Base-by-base conservation (phyloP, 2,797 vertebrate genomes). In the Micromesistius poutassou region DNA sequence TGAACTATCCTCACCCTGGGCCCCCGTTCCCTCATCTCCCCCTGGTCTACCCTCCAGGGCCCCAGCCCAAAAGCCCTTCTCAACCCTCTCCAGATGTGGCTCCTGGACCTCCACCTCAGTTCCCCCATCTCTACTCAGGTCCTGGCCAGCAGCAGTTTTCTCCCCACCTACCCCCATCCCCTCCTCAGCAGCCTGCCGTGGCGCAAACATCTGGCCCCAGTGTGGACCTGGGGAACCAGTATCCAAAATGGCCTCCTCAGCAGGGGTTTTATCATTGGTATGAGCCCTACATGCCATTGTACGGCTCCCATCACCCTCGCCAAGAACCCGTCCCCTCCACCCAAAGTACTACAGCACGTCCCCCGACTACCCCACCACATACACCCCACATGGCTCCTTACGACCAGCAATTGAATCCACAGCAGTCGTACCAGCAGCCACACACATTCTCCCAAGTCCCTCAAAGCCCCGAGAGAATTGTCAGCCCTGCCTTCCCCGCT, bases 11-110 rank as follows among this genome's bases (percentile, higher is more conserved):
- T 2, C 66, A 82, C 33, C 74, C 76, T 50, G 81, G 78, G 16
- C 22, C 80, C 35, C 78, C 78, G 1, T 79, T 82, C 75, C 79
- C 78, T 2, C 86, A 87, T 74, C 16, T 79, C 22, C 79, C 77
- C 2, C 85, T 87, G 74, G n/a, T 78, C 22, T 73, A 78, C 30
- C 83, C 55, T 68, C 79, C 80, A 77, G 79, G 68, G 10, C 38
- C 80, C 68, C 81, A 88, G 13, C 78, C 68, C 25, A 2, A 16
- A 22, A 62, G 0, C 1, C 74, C 74, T 13, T 28, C 71, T 35
- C 30, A 16, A 42, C 78, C 81, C 2, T 81, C 72, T 13, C n/a
- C 71, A 68, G 81, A 5, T 30, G 33, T n/a, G 28, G 66, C 80
- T 73, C 79, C 83, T 9, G 78, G 80, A 0, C 12, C 5, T 1